Conservation (phyloP, 2,113 vertebrate genomes). For the Mustelus asterias region DNA sequence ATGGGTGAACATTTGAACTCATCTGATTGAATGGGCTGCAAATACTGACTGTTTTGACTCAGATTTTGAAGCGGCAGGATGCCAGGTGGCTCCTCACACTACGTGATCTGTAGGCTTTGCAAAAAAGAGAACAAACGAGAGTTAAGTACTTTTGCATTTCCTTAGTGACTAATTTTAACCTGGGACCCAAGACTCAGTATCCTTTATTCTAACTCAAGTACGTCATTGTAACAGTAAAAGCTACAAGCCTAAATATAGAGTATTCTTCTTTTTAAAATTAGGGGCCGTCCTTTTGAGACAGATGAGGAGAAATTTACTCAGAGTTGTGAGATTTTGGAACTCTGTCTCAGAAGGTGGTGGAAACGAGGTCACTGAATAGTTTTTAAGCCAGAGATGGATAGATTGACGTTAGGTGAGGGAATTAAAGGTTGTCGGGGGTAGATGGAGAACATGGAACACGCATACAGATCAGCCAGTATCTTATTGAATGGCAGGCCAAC, state of each 20-base stretch:
- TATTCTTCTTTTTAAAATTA: neutral
- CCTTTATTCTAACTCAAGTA: neutral
- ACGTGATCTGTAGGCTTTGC: neutral
- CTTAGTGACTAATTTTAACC: neutral
- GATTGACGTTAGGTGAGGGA: no score
- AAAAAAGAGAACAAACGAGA: neutral
- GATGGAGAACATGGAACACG: no score
- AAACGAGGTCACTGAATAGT: no score
- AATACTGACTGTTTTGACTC: neutral
- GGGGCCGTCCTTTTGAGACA: no score
- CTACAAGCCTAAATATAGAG: neutral
- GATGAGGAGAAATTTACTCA: no score
- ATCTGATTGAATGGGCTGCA: neutral
- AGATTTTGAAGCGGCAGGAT: neutral
- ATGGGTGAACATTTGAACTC: neutral
- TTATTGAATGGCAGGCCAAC: no score
- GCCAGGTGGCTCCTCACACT: neutral
- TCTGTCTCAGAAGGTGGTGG: no score
- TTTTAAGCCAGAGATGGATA: no score
- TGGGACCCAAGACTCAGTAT: neutral
- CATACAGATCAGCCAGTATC: no score
- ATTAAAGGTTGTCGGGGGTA: no score
- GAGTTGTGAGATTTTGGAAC: no score
- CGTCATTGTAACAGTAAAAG: neutral
- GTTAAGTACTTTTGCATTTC: neutral